Evolutionary conservation across 2,888 invertebrate genomes (phyloP).

Genomic region (Lasioglossum pauxillum): DNA sequence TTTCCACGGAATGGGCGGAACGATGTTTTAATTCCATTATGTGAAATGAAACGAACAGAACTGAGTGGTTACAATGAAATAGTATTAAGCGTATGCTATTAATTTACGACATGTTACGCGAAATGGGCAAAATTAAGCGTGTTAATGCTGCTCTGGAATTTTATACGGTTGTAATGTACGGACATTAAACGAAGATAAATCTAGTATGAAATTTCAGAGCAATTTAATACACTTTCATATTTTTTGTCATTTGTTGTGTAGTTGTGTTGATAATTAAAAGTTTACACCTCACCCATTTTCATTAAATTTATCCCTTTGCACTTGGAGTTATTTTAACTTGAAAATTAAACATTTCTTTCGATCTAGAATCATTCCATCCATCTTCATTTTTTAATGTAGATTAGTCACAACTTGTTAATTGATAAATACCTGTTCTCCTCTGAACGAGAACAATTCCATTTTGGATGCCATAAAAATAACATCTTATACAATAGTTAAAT

Average conservation of each 20-base stretch:
- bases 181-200: neutral
- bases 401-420: too few relatives aligned
- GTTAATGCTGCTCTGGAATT: neutral
- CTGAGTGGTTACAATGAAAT: neutral
- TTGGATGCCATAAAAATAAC: too few relatives aligned
- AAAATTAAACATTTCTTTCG: too few relatives aligned
- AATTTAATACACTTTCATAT: neutral
- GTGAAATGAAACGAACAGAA: neutral
- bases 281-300: too few relatives aligned
- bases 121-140: neutral
- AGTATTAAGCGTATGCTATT: neutral
- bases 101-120: neutral
- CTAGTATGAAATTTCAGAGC: neutral
- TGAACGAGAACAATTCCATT: too few relatives aligned
- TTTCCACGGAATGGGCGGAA: neutral
- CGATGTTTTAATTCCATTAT: neutral
- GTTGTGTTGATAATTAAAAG: too few relatives aligned
- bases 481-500: too few relatives aligned
- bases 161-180: neutral
- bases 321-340: too few relatives aligned
- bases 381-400: too few relatives aligned
- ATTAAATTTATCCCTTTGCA: too few relatives aligned
- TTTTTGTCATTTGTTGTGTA: neutral
- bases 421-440: too few relatives aligned
- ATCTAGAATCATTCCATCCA: too few relatives aligned